Evolutionary conservation across 2,113 vertebrate genomes (phyloP).

Genomic region (Orycteropus afer): DNA sequence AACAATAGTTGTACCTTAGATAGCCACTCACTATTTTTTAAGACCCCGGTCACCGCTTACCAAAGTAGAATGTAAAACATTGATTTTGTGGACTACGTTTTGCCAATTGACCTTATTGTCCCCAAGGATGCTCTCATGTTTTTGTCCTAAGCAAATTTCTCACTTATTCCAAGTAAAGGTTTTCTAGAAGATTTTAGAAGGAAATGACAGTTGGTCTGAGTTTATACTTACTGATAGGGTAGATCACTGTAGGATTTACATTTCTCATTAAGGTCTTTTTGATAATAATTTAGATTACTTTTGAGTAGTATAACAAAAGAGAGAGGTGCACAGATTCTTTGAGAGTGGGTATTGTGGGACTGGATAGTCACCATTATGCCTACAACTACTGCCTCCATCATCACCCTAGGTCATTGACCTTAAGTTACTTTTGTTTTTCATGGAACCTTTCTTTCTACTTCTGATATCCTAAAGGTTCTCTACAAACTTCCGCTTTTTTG

Average conservation of each 20-base stretch:
- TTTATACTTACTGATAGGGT: not conserved
- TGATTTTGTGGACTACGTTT: no score
- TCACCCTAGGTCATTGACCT: no score
- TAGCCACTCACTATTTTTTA: no score
- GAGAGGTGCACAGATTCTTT: not conserved
- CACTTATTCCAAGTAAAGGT: not conserved
- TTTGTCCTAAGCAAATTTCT: not conserved
- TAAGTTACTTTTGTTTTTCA: not conserved
- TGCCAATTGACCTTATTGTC: no score
- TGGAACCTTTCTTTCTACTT: not conserved
- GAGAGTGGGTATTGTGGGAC: not conserved
- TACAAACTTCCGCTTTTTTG: not conserved
- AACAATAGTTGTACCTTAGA: no score
- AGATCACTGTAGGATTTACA: not conserved
- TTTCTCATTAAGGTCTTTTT: slow-evolving; percentile 22
- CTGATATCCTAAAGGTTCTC: not conserved
- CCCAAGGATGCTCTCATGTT: no score
- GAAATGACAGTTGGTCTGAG: not conserved
- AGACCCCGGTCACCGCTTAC: no score
- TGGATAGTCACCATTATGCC: no score
- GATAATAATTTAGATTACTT: not conserved
- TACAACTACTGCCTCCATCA: not conserved
- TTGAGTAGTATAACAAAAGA: not conserved
- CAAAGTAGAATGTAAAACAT: no score
- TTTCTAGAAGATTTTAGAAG: not conserved